A percentile compares a stretch with the other conserved stretches of the same genome.
Evolutionary conservation across 1,140 invertebrate species (phyloP).

Genomic region (Orchestia grillus): DNA sequence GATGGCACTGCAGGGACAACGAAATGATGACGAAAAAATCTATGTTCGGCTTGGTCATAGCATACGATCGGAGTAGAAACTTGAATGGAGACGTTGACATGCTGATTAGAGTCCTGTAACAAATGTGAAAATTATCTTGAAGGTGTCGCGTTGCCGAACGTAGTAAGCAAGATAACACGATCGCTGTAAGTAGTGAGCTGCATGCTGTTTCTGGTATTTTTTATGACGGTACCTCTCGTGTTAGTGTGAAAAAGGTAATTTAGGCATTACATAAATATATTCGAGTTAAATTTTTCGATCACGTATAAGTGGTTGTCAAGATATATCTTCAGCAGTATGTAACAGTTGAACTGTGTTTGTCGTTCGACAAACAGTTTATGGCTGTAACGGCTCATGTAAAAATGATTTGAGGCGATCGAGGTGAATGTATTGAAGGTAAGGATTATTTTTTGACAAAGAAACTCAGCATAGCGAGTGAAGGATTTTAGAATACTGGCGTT

Average conservation of each 20-base stretch:
- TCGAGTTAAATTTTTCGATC: not conserved
- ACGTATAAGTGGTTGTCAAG: not conserved
- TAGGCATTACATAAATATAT: not conserved
- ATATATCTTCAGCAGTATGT: not conserved
- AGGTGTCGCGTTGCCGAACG: not conserved
- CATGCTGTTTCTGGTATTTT: not conserved
- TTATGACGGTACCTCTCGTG: not conserved
- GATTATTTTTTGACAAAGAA: not conserved
- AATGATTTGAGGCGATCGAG: not conserved
- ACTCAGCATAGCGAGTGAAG: not conserved
- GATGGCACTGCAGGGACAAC: not conserved
- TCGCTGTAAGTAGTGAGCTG: not conserved
- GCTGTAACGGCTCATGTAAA: not conserved
- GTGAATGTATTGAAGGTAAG: not conserved
- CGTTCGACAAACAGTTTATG: not conserved
- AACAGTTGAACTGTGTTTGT: not conserved
- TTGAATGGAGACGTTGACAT: not conserved
- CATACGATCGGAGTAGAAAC: not conserved
- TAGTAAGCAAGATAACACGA: not conserved
- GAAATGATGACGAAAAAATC: not conserved
- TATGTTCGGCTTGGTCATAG: too few species aligned
- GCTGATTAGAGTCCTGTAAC: not conserved
- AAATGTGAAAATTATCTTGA: not conserved
- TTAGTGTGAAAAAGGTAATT: not conserved
- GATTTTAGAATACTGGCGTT: not conserved